A percentile compares a stretch with the other conserved stretches of the same genome.
Conservation (phyloP, 2,797 vertebrate species). For the Premnoplex brunnescens region DNA sequence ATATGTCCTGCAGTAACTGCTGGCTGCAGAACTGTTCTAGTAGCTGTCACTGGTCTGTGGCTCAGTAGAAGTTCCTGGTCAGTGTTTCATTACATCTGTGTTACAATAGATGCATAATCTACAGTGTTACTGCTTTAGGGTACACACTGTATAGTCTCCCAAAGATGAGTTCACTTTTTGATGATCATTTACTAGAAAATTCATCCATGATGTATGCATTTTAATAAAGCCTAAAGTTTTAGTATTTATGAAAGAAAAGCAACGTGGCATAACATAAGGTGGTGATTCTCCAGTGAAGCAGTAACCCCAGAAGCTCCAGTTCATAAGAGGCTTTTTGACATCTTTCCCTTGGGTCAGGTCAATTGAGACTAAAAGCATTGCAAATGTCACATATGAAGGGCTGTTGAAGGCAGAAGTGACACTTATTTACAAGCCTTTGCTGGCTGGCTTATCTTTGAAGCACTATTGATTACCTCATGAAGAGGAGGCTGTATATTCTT, state of each 20-base stretch:
- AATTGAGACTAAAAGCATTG: not conserved
- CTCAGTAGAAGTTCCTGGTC: not conserved
- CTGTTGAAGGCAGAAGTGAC: constrained; percentile 1
- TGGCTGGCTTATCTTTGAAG: constrained; percentile 37
- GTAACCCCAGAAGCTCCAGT: not conserved
- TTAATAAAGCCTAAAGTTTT: not conserved
- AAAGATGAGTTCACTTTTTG: not conserved
- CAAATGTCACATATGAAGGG: not conserved
- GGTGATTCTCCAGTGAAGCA: not conserved
- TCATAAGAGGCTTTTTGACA: not conserved
- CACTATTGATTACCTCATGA: constrained; percentile 57
- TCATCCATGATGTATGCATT: not conserved
- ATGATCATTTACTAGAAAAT: not conserved
- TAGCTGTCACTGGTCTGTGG: not conserved
- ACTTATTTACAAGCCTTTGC: constrained; percentile 4
- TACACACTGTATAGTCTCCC: not conserved
- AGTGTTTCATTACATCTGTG: not conserved
- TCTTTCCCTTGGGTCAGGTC: not conserved
- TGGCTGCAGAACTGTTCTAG: not conserved
- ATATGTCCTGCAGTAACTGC: not conserved
- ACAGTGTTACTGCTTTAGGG: not conserved
- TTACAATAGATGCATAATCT: not conserved
- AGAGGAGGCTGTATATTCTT: constrained; percentile 35
- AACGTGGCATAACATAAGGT: not conserved
- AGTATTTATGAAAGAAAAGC: not conserved